A percentile compares a stretch with the other conserved stretches of the same genome.
These are phyloP conservation scores for Pterophyllum scalare DNA, from an alignment of 2,113 vertebrate species.

Conservation along the genomic window DNA sequence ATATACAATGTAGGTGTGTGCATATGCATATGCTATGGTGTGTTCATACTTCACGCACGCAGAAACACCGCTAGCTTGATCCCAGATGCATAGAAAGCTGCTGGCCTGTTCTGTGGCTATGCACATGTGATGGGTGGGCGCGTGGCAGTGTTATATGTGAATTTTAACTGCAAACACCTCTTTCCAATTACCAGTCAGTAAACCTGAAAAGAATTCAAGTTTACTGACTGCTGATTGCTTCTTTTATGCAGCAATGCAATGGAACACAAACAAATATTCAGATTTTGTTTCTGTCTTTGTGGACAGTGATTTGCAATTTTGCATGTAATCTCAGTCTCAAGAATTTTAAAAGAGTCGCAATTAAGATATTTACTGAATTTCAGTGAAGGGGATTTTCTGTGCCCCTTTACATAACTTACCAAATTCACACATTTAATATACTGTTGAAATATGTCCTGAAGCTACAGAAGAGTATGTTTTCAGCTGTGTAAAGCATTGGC, in stretches of 20 bases:
- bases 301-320: not conserved
- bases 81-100: constrained; percentile 72
- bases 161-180: constrained; percentile 75
- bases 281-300: not conserved
- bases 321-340: not conserved
- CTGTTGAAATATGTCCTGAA: not conserved
- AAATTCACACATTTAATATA: constrained; percentile 5
- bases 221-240: no score
- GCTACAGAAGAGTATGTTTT: not conserved
- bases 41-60: constrained; percentile 35
- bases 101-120: constrained; percentile 74
- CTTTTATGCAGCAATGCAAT: not conserved
- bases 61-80: not conserved
- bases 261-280: not conserved
- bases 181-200: constrained; percentile 78
- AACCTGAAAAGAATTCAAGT: constrained; percentile 33
- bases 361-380: not conserved
- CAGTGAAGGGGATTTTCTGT: not conserved
- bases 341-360: not conserved
- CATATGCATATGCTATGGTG: constrained; percentile 38
- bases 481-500: not conserved
- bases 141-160: constrained; percentile 54
- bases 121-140: constrained; percentile 74
- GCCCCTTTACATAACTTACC: not conserved
- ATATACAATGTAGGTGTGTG: constrained; percentile 10